phyloP scores from a whole-genome alignment of 2,113 vertebrate genomes.

The Centropristis striata region DNA sequence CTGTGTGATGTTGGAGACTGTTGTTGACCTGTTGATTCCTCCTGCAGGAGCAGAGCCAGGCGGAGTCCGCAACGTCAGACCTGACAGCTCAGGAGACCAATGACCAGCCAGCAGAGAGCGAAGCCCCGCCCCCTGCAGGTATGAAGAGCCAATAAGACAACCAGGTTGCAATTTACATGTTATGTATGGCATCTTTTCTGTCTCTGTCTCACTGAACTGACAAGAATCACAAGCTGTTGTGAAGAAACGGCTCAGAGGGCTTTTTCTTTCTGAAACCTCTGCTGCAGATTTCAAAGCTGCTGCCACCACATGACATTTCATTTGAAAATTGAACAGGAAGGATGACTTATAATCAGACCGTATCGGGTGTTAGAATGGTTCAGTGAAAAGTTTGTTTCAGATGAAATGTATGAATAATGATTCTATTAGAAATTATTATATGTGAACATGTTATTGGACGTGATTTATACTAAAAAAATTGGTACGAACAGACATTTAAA shows the following conservation, averaged over 20 bases:
- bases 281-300: not conserved
- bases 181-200: conserved; percentile 34
- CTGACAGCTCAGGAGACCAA: conserved; percentile 39
- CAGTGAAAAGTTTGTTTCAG: not conserved
- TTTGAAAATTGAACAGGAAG: not conserved
- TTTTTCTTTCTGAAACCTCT: not conserved
- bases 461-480: not conserved
- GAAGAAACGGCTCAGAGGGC: conserved; percentile 22
- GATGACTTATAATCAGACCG: not conserved
- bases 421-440: no score
- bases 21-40: conserved; percentile 36
- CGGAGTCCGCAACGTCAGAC: not conserved
- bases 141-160: conserved; percentile 21
- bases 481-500: not conserved
- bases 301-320: not conserved
- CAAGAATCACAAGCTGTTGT: conserved; percentile 39
- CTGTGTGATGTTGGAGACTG: not conserved
- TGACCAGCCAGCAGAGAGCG: conserved; percentile 4
- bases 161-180: not conserved
- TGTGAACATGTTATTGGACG: not conserved
- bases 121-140: conserved; percentile 67
- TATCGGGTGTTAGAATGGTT: not conserved
- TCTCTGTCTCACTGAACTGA: conserved; percentile 19
- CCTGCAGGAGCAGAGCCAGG: conserved; percentile 16
- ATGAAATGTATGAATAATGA: no score